Conservation (phyloP, 1,140 invertebrate species). For the Cotesia glomerata region DNA sequence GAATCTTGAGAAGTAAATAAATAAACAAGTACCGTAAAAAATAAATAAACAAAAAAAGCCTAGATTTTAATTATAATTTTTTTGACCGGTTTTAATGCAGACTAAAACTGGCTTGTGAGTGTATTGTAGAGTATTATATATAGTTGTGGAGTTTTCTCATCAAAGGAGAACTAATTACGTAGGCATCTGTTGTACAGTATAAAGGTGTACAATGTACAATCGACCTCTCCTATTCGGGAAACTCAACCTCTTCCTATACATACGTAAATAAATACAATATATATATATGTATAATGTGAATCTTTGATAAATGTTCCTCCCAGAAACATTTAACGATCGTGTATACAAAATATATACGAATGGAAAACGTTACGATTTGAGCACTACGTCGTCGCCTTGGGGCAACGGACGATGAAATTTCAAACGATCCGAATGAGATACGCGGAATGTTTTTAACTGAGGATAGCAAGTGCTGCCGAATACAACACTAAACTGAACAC, state of each 20-base stretch:
- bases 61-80: neutral
- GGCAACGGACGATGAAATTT: constrained; percentile 19
- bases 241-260: too few species aligned
- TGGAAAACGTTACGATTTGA: constrained; percentile 16
- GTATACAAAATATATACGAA: constrained; percentile 3
- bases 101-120: neutral
- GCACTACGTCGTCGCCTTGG: constrained; percentile 12
- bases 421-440: constrained; percentile 7
- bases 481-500: constrained; percentile 4
- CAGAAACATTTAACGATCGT: neutral
- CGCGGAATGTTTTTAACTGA: too few species aligned
- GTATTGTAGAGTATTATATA: neutral
- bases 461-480: neutral
- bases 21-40: too few species aligned
- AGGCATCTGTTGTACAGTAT: constrained; percentile 29
- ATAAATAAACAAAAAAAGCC: neutral
- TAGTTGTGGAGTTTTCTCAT: constrained; percentile 35
- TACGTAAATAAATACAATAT: neutral
- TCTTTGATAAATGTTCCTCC: neutral
- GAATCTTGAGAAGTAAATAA: too few species aligned
- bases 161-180: constrained; percentile 40
- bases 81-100: neutral
- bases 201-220: constrained; percentile 13
- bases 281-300: neutral
- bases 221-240: constrained; percentile 1